These are phyloP conservation scores for Carassius gibelio DNA, from an alignment of 2,113 vertebrate genomes.

Conservation along the genomic window DNA sequence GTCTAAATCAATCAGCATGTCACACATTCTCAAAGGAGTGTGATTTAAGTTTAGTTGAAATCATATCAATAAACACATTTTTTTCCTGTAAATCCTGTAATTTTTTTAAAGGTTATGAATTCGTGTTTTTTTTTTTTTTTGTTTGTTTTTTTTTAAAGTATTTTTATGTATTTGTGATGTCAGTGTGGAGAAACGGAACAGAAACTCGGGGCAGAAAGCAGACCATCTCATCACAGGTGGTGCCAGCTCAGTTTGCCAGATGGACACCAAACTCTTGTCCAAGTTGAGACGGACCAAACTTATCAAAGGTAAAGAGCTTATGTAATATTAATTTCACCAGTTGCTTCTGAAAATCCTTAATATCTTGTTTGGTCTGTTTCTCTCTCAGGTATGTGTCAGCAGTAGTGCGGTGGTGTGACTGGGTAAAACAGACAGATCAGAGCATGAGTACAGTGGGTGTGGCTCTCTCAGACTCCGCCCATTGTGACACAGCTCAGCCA, in stretches of 20 bases:
- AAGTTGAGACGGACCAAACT: constrained; percentile 38
- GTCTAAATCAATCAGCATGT: background rate
- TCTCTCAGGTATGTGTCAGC: background rate
- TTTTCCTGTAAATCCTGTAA: no score
- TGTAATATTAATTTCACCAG: background rate
- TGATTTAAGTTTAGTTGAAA: no score
- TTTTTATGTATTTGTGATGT: background rate
- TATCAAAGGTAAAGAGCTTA: constrained; percentile 45
- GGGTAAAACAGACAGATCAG: constrained; percentile 27
- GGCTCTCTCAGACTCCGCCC: background rate
- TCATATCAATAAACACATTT: no score
- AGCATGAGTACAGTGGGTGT: background rate
- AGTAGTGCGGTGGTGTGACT: constrained; percentile 32
- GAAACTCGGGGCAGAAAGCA: background rate
- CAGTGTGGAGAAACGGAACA: constrained; percentile 10
- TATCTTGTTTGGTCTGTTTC: background rate
- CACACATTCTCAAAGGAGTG: no score
- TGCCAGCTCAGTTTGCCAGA: constrained; percentile 50
- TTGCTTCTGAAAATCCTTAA: background rate
- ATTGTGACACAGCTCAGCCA: constrained; percentile 21
- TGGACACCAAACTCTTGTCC: constrained; percentile 52
- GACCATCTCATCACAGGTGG: constrained; percentile 26
- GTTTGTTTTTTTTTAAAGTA: background rate
- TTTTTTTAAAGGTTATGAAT: no score
- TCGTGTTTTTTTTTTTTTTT: no score